Percentiles rank a stretch among this genome's conserved stretches.
These are phyloP conservation scores for Meiosimyza decipiens DNA, from an alignment of 2,888 invertebrate species.

Conservation along the genomic window DNA sequence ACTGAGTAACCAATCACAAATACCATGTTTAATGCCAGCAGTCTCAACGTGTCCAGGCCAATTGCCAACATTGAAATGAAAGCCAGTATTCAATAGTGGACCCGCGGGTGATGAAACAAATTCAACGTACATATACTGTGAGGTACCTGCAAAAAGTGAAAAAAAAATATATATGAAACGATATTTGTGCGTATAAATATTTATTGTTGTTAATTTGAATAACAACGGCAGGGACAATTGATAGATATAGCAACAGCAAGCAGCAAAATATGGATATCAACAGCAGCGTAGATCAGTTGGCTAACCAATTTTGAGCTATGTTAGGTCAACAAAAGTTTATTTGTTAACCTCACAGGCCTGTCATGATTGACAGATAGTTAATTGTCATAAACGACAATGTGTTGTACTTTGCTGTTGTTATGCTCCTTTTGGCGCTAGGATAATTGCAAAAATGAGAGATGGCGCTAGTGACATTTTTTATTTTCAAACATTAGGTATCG, in stretches of 20 bases:
- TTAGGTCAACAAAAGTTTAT: constrained; percentile 12
- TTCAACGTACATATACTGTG: constrained; percentile 87
- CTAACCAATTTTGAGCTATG: neutral
- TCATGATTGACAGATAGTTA: constrained; percentile 14
- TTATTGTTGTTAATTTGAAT: constrained; percentile 11
- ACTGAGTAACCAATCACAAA: constrained; percentile 89
- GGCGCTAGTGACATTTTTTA: no score
- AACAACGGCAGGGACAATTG: neutral
- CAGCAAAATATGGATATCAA: neutral
- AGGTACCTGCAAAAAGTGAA: constrained; percentile 72
- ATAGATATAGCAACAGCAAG: neutral
- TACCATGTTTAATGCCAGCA: constrained; percentile 85
- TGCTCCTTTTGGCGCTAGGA: no score
- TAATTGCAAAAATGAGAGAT: no score
- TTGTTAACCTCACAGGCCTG: no score
- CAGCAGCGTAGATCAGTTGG: neutral
- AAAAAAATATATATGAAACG: neutral
- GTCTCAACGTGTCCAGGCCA: constrained; percentile 95
- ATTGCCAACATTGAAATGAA: constrained; percentile 94
- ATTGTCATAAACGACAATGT: constrained; percentile 22
- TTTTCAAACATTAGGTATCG: no score
- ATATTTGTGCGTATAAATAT: neutral
- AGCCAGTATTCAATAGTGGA: constrained; percentile 89
- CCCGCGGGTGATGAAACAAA: constrained; percentile 91
- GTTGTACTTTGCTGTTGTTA: no score